Evolutionary conservation across 2,797 vertebrate species (phyloP).

Genomic region (Lacerta viridis): DNA sequence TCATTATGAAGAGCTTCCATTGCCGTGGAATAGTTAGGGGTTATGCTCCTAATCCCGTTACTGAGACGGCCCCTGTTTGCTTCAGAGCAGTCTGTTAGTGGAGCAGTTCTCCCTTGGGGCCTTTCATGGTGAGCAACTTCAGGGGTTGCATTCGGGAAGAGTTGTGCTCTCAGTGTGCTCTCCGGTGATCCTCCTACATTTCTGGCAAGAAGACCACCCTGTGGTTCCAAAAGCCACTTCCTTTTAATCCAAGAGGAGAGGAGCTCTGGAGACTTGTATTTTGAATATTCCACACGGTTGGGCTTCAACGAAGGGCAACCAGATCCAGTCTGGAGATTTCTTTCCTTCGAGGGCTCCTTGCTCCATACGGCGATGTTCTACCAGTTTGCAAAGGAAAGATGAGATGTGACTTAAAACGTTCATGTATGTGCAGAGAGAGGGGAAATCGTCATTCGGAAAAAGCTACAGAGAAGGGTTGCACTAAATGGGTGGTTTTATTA

Average conservation of each 20-base stretch:
- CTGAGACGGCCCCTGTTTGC: background rate
- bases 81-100: constrained; percentile 10
- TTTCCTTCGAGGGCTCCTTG: constrained; percentile 34
- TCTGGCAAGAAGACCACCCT: background rate
- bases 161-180: background rate
- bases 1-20: constrained; percentile 2
- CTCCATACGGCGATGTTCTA: constrained; percentile 44
- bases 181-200: constrained; percentile 32
- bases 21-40: constrained; percentile 1
- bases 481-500: background rate
- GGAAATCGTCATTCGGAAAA: too few species aligned
- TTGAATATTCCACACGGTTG: background rate
- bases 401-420: background rate
- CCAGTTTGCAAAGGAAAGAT: constrained; percentile 44
- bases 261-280: constrained; percentile 35
- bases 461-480: background rate
- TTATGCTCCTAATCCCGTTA: background rate
- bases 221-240: constrained; percentile 35
- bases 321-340: constrained; percentile 31
- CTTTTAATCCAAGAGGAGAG: background rate
- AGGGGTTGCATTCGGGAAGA: background rate
- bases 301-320: constrained; percentile 40
- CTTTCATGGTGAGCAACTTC: constrained; percentile 34
- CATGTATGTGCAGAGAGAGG: background rate
- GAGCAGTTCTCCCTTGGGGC: background rate